Evolutionary conservation across 1,140 invertebrate species (phyloP), one percentile per base, ranked within the genome.

Genomic region (Drosophila sp.): DNA sequence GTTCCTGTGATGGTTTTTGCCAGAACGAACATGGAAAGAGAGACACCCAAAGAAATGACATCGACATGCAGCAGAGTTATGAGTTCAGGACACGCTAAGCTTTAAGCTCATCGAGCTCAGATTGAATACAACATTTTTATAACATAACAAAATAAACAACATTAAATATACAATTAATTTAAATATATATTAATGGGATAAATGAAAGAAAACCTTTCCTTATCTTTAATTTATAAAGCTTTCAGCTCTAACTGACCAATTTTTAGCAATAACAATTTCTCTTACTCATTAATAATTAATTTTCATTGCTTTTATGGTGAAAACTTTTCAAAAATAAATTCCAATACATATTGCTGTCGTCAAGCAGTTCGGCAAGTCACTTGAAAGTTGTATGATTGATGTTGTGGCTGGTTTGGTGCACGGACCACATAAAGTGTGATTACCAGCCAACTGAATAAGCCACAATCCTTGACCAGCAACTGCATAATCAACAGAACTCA

Each of bases 31-130:
- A 58, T 36, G 29, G 46, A 43, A 14, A 48, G 64, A 27, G 27
- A 11, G 25, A 48, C 45, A 32, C 40, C 46, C 43, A 65, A 70
- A 51, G 61, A 36, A 65, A 41, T 69, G 73, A 86, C 81, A 84
- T 80, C 80, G 77, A 86, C 78, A 86, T 59, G 69, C 73, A 16
- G 57, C 45, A 34, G 40, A 67, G 69, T 64, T 86, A 78, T 78
- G 69, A 71, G 64, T 45, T 21, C 48, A 36, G 7, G 58, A 59
- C 73, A 66, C 53, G 56, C 53, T 40, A 64, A 65, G 58, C 65
- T 74, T 56, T 16, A 77, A 77, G 36, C n/a, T 72, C 34, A 46
- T 67, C 38, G 40, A 41, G 11, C 27, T 14, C 14, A 7, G n/a
- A 34, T 65, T 40, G 40, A 25, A 25, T 21, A n/a, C 11, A 6